Evolutionary conservation across 1,140 invertebrate species (phyloP).

Genomic region (Helicoverpa zea): DNA sequence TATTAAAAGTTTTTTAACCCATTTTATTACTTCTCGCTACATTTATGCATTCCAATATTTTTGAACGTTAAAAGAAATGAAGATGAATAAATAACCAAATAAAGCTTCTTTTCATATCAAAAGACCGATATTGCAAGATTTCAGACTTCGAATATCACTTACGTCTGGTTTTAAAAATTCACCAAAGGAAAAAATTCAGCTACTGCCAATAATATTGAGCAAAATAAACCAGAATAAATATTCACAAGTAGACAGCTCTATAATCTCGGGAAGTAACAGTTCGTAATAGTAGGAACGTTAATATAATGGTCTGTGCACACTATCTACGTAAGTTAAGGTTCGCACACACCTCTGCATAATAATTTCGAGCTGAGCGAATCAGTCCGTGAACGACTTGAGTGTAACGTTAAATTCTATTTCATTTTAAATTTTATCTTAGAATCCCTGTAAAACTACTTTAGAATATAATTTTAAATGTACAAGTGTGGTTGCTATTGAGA

Average conservation of each 20-base stretch:
- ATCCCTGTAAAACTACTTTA: no score
- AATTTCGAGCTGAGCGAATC: conserved; percentile 20
- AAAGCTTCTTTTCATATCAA: no score
- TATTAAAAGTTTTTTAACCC: no score
- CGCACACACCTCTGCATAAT: conserved; percentile 21
- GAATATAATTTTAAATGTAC: not conserved
- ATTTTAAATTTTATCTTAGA: not conserved
- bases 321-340: conserved; percentile 30
- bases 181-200: no score
- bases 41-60: no score
- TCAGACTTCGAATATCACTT: no score
- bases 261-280: conserved; percentile 22
- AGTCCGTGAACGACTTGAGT: conserved; percentile 22
- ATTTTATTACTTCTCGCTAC: no score
- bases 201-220: no score
- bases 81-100: no score
- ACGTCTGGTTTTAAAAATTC: no score
- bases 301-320: conserved; percentile 23
- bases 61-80: no score
- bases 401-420: conserved; percentile 10
- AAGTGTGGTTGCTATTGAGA: not conserved
- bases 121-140: no score
- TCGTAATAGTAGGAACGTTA: conserved; percentile 14
- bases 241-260: not conserved
- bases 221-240: not conserved